Evolutionary conservation across 2,797 vertebrate genomes (phyloP), one percentile per base, ranked within the genome.

Genomic region (Eulemur rubriventer): DNA sequence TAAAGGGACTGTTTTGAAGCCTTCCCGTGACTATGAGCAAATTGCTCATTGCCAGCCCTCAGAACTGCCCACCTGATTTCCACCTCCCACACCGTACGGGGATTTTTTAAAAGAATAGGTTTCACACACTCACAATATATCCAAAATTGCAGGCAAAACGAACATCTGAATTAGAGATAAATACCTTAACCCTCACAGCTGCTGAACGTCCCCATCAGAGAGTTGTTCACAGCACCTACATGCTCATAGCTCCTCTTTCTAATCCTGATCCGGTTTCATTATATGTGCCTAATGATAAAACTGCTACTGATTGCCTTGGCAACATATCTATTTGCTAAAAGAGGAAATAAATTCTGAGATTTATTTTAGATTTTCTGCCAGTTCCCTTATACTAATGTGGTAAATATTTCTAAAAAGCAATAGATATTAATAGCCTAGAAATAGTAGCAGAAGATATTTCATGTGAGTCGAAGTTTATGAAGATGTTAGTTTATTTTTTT

Each of bases 291-390:
- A 52, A 81, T 81, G 73, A 94, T 35, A 94, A 93, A 94, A 83
- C 67, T 73, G 82, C 76, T 80, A 69, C 48, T 17, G n/a, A 93
- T 95, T 94, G 82, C 94, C 94, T 93, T 96, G 83, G 92, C 83
- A 97, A 91, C 95, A 43, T 33, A 72, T 16, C 61, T 55, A 33
- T 79, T 91, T 92, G 69, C 79, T 89, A 65, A 93, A 93, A 95
- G 48, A 89, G 43, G 73, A 85, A 96, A 85, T 57, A 61, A 86
- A 72, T 86, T 80, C 22, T 69, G 38, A 95, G 30, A 35, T 89
- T 93, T 81, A 85, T 89, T 94, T 93, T 59, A 91, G 88, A 91
- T 73, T 89, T 91, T 89, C 76, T 89, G 26, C 48, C 67, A 91
- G 46, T 17, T 50, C 50, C 69, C 61, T 94, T 91, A 61, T 3